Evolutionary conservation across 2,797 vertebrate species (phyloP).

Genomic region (Sebastes trivittatus): DNA sequence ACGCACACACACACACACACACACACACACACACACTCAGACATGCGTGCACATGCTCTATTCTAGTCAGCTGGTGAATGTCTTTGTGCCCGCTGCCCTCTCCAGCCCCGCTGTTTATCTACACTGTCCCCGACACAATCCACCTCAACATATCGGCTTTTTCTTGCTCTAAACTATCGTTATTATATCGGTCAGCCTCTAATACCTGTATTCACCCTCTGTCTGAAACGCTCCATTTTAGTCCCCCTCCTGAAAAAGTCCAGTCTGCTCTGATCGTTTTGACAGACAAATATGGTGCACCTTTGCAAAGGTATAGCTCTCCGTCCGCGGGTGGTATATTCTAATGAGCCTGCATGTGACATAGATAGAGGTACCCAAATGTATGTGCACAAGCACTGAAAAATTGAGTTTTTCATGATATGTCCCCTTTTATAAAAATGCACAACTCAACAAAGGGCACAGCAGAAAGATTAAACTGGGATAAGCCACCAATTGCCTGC

Average conservation of each 20-base stretch:
- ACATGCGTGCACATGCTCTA: background rate
- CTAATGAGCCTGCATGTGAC: too few species aligned
- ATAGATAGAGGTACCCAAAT: background rate
- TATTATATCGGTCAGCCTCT: too few species aligned
- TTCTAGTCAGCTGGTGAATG: slow-evolving; percentile 38
- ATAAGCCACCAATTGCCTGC: slow-evolving; percentile 58
- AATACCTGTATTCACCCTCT: too few species aligned
- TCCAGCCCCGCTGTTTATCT: slow-evolving; percentile 56
- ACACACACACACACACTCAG: background rate
- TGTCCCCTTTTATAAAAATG: slow-evolving; percentile 52
- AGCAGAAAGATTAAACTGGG: slow-evolving; percentile 66
- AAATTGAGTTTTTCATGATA: background rate
- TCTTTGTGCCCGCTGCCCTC: slow-evolving; percentile 46
- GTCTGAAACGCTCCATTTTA: too few species aligned
- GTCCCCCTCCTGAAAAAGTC: too few species aligned
- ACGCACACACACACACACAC: background rate
- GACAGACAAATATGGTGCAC: too few species aligned
- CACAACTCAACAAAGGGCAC: slow-evolving; percentile 54
- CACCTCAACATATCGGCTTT: slow-evolving; percentile 13
- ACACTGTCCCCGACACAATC: slow-evolving; percentile 48
- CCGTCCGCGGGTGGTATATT: too few species aligned
- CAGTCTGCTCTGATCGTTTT: too few species aligned
- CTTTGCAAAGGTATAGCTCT: too few species aligned
- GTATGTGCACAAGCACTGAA: background rate
- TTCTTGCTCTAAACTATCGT: too few species aligned